Percentiles rank a stretch among this genome's conserved stretches.
These are phyloP conservation scores for Harmothoe impar DNA, from an alignment of 2,888 invertebrate genomes.

Conservation along the genomic window DNA sequence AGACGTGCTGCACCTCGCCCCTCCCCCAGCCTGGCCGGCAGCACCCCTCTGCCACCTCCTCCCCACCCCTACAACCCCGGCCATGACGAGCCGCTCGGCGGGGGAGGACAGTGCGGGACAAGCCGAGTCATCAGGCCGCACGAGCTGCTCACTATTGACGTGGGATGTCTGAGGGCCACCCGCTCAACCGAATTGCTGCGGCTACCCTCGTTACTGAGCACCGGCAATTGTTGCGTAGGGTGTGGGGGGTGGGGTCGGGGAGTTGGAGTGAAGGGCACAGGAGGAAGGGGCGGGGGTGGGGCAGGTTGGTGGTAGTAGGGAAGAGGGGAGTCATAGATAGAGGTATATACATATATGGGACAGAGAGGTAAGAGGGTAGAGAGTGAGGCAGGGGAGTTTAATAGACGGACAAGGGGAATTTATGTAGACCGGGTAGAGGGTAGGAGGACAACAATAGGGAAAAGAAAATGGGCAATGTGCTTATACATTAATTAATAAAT, in stretches of 20 bases:
- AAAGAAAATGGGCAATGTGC: too few species aligned
- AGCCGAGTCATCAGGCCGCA: not conserved
- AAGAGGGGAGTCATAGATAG: too few species aligned
- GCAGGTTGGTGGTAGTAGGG: not conserved
- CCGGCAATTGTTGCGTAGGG: not conserved
- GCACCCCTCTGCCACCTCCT: not conserved
- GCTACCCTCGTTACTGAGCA: not conserved
- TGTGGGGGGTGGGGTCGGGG: slow-evolving; percentile 1
- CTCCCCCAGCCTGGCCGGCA: not conserved
- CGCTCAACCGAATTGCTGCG: not conserved
- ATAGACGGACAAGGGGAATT: too few species aligned
- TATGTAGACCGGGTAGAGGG: too few species aligned
- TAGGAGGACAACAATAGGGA: too few species aligned
- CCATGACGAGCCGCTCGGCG: not conserved
- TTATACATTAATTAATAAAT: too few species aligned
- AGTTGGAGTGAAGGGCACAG: not conserved
- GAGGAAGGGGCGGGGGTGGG: too few species aligned
- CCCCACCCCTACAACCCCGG: not conserved
- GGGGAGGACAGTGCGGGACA: not conserved
- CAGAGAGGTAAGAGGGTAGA: not conserved
- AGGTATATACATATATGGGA: not conserved
- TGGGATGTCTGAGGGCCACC: not conserved
- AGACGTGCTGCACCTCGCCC: not conserved
- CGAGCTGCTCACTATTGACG: not conserved
- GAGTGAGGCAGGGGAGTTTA: not conserved